Conservation (phyloP, 2,113 vertebrate genomes). For the Trinectes maculatus region DNA sequence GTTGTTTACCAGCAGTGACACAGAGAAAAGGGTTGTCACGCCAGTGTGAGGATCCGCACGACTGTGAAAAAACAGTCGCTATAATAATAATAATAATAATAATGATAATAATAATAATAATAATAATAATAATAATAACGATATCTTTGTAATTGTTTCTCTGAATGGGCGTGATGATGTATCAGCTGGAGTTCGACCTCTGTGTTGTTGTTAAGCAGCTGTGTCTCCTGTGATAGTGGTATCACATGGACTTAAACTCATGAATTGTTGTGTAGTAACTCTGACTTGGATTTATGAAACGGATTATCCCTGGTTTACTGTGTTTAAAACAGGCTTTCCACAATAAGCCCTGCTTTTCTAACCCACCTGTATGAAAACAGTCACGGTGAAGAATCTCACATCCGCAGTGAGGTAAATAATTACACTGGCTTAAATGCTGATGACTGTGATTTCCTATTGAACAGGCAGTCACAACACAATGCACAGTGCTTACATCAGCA, state of each 20-base stretch:
- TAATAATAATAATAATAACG: too few species aligned
- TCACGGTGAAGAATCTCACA: conserved; percentile 14
- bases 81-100: too few species aligned
- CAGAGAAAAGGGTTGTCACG: conserved; percentile 17
- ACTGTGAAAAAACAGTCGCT: background rate
- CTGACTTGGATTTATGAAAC: background rate
- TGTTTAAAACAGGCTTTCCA: background rate
- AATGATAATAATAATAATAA: too few species aligned
- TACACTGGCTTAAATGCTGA: conserved; percentile 58
- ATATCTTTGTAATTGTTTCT: too few species aligned
- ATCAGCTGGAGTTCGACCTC: background rate
- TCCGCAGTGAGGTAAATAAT: conserved; percentile 62
- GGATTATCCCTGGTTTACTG: background rate
- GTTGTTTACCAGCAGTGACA: conserved; percentile 41
- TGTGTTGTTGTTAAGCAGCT: background rate
- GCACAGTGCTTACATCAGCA: conserved; percentile 58
- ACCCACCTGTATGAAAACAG: conserved; percentile 4
- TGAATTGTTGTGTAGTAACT: background rate
- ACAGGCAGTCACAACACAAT: conserved; percentile 21
- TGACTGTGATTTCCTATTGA: conserved; percentile 41
- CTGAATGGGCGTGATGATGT: background rate
- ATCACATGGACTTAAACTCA: background rate
- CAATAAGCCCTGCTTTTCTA: background rate
- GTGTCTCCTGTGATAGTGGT: background rate
- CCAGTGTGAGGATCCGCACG: too few species aligned